Conservation (phyloP, 2,888 invertebrate genomes). For the Drosophila mulleri region DNA sequence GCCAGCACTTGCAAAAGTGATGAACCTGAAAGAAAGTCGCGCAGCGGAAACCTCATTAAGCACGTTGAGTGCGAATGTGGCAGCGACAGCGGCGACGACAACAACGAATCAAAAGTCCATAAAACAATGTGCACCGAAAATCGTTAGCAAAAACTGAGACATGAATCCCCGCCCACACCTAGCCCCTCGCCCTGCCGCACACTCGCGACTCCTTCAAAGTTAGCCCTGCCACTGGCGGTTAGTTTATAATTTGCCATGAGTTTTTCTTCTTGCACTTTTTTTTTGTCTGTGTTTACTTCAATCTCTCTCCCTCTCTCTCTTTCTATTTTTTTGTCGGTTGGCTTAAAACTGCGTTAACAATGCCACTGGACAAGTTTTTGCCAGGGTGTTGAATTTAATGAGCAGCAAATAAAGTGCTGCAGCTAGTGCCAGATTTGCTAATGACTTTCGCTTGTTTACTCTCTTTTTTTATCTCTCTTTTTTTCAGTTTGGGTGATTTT, state of each 20-base stretch:
- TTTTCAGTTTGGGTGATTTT: neutral
- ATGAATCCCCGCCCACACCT: slow-evolving; percentile 13
- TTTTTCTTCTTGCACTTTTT: slow-evolving; percentile 26
- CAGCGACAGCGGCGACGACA: slow-evolving; percentile 49
- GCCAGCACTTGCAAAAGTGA: slow-evolving; percentile 76
- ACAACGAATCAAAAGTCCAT: slow-evolving; percentile 70
- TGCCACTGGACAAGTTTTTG: slow-evolving; percentile 58
- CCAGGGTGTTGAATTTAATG: slow-evolving; percentile 62
- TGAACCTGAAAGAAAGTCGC: slow-evolving; percentile 78
- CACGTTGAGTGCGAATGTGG: slow-evolving; percentile 69
- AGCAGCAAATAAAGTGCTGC: slow-evolving; percentile 56
- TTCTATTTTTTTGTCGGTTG: slow-evolving; percentile 20
- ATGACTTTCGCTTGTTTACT: slow-evolving; percentile 39
- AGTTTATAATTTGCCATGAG: slow-evolving; percentile 58
- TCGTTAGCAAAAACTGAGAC: slow-evolving; percentile 47
- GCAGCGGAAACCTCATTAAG: slow-evolving; percentile 78
- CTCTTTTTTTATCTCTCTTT: neutral
- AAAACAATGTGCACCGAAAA: slow-evolving; percentile 70
- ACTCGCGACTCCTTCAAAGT: slow-evolving; percentile 37
- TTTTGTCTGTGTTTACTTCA: slow-evolving; percentile 7
- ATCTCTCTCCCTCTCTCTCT: neutral
- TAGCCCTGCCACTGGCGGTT: slow-evolving; percentile 45
- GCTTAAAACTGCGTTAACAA: slow-evolving; percentile 56
- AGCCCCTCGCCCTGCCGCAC: neutral
- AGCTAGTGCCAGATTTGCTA: slow-evolving; percentile 52